These are phyloP conservation scores for Drosophila robusta DNA, from an alignment of 2,888 invertebrate species.

Conservation along the genomic window DNA sequence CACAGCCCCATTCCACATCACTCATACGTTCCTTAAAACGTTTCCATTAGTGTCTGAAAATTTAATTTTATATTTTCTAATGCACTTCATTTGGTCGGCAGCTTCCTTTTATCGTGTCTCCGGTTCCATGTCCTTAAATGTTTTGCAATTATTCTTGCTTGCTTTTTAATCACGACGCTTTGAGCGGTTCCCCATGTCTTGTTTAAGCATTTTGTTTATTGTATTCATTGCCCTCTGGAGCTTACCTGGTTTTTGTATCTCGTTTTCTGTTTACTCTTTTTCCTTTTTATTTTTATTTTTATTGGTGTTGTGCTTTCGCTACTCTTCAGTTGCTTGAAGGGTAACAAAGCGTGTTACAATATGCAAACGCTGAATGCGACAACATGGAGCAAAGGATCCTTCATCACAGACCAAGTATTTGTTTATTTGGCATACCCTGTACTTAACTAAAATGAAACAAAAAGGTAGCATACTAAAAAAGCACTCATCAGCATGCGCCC, in stretches of 20 bases:
- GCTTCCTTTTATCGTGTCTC: background rate
- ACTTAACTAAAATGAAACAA: background rate
- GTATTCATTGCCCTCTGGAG: conserved; percentile 68
- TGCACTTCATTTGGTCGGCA: conserved; percentile 41
- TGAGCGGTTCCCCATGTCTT: conserved; percentile 28
- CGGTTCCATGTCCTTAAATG: conserved; percentile 38
- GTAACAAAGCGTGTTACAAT: conserved; percentile 49
- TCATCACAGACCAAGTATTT: conserved; percentile 19
- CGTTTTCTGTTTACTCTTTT: background rate
- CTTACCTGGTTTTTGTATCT: conserved; percentile 30
- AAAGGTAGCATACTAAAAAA: background rate
- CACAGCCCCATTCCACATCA: background rate
- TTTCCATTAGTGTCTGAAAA: conserved; percentile 56
- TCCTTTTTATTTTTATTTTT: background rate
- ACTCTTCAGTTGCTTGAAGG: conserved; percentile 9
- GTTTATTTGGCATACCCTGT: conserved; percentile 22
- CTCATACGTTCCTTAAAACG: conserved; percentile 19
- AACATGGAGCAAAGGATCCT: conserved; percentile 17
- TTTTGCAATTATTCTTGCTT: conserved; percentile 58
- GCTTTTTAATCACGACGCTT: conserved; percentile 40
- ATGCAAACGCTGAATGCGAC: conserved; percentile 48
- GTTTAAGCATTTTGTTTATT: conserved; percentile 67
- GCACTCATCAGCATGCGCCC: background rate
- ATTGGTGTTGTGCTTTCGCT: background rate
- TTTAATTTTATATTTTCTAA: conserved; percentile 46